Evolutionary conservation across 2,797 vertebrate genomes (phyloP).

Genomic region (Octomys mimax): DNA sequence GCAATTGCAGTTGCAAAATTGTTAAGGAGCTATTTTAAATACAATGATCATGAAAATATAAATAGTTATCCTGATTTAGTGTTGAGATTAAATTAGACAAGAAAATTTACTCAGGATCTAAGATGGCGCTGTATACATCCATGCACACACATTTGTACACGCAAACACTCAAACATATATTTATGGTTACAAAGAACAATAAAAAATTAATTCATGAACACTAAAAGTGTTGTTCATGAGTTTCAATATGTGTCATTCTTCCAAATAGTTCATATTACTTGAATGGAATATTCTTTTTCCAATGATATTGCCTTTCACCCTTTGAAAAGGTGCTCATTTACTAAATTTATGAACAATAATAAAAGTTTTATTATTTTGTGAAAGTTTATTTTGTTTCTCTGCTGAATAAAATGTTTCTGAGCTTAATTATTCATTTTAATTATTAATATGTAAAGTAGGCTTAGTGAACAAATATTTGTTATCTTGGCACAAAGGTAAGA

Average conservation of each 20-base stretch:
- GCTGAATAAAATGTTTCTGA: not conserved
- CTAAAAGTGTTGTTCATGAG: not conserved
- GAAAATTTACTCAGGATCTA: not conserved
- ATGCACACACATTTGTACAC: not conserved
- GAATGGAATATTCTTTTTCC: not conserved
- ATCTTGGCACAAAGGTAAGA: not conserved
- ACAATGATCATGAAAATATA: not conserved
- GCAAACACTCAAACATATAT: not conserved
- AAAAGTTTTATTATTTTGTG: slow-evolving; percentile 34
- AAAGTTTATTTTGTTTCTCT: slow-evolving; percentile 32
- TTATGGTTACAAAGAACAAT: not conserved
- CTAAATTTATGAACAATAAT: slow-evolving; percentile 33
- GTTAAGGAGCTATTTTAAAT: slow-evolving; percentile 54
- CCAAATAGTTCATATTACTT: not conserved
- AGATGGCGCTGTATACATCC: not conserved
- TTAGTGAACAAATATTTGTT: slow-evolving; percentile 44
- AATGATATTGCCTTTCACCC: not conserved
- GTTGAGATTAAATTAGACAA: slow-evolving; percentile 43
- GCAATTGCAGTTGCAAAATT: slow-evolving; percentile 61
- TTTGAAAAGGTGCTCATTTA: not conserved
- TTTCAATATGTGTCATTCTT: slow-evolving; percentile 11
- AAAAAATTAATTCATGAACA: slow-evolving; percentile 19
- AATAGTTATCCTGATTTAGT: slow-evolving; percentile 39
- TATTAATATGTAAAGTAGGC: not conserved
- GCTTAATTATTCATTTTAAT: not conserved